A percentile compares a stretch with the other conserved stretches of the same genome.
phyloP scores from a whole-genome alignment of 2,797 vertebrate species.

The Eleutherodactylus coqui region DNA sequence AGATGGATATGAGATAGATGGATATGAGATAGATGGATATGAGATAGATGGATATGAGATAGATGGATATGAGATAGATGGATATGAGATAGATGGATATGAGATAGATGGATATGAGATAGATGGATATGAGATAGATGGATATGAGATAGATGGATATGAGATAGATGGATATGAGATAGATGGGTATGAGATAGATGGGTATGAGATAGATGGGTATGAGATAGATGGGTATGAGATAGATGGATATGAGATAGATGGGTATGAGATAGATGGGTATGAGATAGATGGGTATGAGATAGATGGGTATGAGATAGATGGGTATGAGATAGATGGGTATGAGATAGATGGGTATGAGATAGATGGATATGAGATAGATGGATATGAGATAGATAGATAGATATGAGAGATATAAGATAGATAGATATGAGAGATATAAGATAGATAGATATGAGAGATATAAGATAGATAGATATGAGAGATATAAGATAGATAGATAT shows the following conservation, averaged over 20 bases:
- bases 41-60: not conserved
- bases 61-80: not conserved
- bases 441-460: not conserved
- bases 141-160: not conserved
- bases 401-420: not conserved
- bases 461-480: not conserved
- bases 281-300: not conserved
- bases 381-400: not conserved
- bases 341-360: not conserved
- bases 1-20: not conserved
- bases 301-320: not conserved
- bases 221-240: no score
- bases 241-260: no score
- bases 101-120: not conserved
- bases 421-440: slow-evolving; percentile 2
- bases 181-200: no score
- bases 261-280: no score
- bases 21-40: not conserved
- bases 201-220: no score
- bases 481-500: not conserved
- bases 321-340: not conserved
- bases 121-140: not conserved
- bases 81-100: no score
- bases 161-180: not conserved
- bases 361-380: not conserved